Evolutionary conservation across 1,140 invertebrate species (phyloP), one percentile per base, ranked within the genome.

Genomic region (Lucilia sericata): DNA sequence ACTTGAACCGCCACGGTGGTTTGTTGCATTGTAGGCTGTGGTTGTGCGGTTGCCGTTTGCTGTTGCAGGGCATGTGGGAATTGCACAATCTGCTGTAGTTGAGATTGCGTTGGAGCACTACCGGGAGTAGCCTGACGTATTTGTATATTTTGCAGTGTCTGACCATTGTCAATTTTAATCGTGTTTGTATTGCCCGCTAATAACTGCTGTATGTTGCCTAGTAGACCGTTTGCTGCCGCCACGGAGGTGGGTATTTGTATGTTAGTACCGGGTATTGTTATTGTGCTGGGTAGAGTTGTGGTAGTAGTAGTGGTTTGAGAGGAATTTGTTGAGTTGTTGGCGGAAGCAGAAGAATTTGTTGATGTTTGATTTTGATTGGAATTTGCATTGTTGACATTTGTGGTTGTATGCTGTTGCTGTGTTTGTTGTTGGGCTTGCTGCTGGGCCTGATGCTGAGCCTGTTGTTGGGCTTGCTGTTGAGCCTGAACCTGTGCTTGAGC

Each of bases 1-100:
- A 98, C 95, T 92, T 98, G 97, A 17, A 98, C 96, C 0, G 97
- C 97, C 74, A 98, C 96, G 19, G 96, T 96, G 19, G 96, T 96
- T 65, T 90, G 89, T 89, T 96, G 96, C 90, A 96, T 95, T 91
- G 97, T 93, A 12, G 95, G 95, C 2, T 87, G 84, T 9, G 74
- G 47, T 74, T 78, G 74, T 91, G 97, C 93, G 10, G 95, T 94
- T 0, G 88, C 83, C 7, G 82, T 17, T 25, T 60, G 74, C 80
- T 70, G 88, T 85, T 7, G 84, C 84, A 83, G 85, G 84, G 82
- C 8, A 49, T 82, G 85, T 51, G 93, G 93, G 86, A 97, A 94
- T 89, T 97, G 96, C 5, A 97, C 90, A 2, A 95, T 91, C 89
- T 96, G 95, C 17, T 93, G 93, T 84, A 91, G 86, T 88, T 70